Evolutionary conservation across 2,888 invertebrate genomes (phyloP), one percentile per base, ranked within the genome.

Genomic region (Volucella bombylans): DNA sequence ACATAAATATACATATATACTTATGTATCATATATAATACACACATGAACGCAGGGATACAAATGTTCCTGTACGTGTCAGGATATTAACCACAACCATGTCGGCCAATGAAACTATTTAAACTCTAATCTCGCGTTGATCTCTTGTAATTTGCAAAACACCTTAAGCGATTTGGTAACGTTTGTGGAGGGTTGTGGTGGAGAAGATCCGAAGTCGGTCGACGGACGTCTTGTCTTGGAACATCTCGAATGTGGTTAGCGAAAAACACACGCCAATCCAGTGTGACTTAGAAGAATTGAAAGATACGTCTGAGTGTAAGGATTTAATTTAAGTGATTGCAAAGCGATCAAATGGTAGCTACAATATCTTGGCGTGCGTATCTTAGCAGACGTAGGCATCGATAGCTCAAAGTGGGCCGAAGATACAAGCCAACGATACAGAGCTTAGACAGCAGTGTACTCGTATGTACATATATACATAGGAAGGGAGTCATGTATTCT

Each of bases 71-170:
- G 65, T 78, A 82, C 82, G 64, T 68, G 68, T 72, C 73, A 82
- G 72, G 78, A 82, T 52, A 67, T 64, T 64, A 54, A 62, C 72
- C 72, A 54, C 61, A 43, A 49, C 62, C 55, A 78, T 23, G 59
- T 43, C 78, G 59, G 18, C 68, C 50, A 79, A 43, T 62, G 69
- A 69, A 83, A 83, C 80, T 74, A 85, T 80, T 85, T 80, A 85
- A 67, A 85, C 80, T 76, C 71, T 85, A 76, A 85, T 85, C 83
- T 76, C 61, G 74, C 67, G 71, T 67, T 85, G 83, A 85, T 85
- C 83, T 80, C 71, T 76, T 10, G 83, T 85, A 85, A 80, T 85
- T 85, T 85, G 76, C 80, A 85, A 80, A 76, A 85, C 83, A 80
- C 83, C 80, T 80, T 11, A 76, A 80, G 83, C 80, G 74, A 76